A percentile compares a stretch with the other conserved stretches of the same genome.
phyloP scores from a whole-genome alignment of 2,113 vertebrate species.

The Dromiciops gliroides region DNA sequence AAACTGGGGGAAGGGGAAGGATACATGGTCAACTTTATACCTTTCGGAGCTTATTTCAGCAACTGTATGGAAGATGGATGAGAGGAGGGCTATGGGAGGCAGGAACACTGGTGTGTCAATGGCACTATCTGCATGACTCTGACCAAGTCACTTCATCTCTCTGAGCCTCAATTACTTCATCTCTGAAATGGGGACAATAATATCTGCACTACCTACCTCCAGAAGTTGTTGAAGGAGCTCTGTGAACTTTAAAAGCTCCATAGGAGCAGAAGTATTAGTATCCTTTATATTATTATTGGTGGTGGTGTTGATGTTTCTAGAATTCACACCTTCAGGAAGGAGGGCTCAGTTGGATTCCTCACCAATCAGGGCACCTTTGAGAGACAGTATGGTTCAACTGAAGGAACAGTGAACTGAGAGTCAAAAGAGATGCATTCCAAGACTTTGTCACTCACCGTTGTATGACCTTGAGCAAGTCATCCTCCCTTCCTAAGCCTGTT shows the following conservation, averaged over 20 bases:
- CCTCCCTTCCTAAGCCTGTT: background rate
- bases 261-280: background rate
- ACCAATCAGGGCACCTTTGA: background rate
- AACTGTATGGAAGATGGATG: background rate
- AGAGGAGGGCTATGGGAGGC: background rate
- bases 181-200: background rate
- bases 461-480: background rate
- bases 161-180: background rate
- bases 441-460: background rate
- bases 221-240: background rate
- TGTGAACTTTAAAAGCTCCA: background rate
- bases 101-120: background rate
- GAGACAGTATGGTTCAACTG: background rate
- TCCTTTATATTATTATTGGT: background rate
- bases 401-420: background rate
- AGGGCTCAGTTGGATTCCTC: background rate
- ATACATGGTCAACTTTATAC: background rate
- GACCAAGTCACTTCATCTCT: background rate
- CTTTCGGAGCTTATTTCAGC: background rate
- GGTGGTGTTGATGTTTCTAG: background rate
- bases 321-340: background rate
- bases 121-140: background rate
- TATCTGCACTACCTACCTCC: background rate
- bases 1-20: background rate
- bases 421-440: background rate